Evolutionary conservation across 2,888 invertebrate species (phyloP).

Genomic region (Dryomyza anilis): DNA sequence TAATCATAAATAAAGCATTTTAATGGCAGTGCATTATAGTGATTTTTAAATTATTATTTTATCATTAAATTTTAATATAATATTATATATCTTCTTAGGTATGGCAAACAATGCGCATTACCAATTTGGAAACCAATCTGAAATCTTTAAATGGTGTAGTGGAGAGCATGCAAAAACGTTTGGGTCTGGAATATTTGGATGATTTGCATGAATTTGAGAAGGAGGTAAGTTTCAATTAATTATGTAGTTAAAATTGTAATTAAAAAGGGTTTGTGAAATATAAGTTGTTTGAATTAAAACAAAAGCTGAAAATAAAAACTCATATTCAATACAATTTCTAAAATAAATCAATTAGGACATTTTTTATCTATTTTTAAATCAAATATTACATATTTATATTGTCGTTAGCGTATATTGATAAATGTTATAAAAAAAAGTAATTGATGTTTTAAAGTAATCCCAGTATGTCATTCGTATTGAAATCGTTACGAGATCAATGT

Average conservation of each 20-base stretch:
- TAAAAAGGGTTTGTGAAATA: not conserved
- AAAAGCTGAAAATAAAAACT: not conserved
- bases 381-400: no score
- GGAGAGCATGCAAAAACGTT: constrained; percentile 51
- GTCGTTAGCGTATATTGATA: no score
- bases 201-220: constrained; percentile 57
- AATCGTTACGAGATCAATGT: no score
- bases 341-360: no score
- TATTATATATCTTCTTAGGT: no score
- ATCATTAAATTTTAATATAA: no score
- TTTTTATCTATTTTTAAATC: no score
- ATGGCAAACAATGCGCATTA: constrained; percentile 53
- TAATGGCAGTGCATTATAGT: not conserved
- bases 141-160: constrained; percentile 48
- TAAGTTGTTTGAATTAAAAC: not conserved
- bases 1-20: no score
- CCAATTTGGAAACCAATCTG: constrained; percentile 52
- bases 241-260: not conserved
- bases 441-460: no score
- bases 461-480: no score
- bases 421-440: no score
- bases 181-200: constrained; percentile 57
- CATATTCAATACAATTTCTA: not conserved
- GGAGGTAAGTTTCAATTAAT: constrained; percentile 46
- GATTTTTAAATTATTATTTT: constrained; percentile 3